These are phyloP conservation scores for Chionomys nivalis DNA, from an alignment of 2,113 vertebrate genomes.

Conservation along the genomic window DNA sequence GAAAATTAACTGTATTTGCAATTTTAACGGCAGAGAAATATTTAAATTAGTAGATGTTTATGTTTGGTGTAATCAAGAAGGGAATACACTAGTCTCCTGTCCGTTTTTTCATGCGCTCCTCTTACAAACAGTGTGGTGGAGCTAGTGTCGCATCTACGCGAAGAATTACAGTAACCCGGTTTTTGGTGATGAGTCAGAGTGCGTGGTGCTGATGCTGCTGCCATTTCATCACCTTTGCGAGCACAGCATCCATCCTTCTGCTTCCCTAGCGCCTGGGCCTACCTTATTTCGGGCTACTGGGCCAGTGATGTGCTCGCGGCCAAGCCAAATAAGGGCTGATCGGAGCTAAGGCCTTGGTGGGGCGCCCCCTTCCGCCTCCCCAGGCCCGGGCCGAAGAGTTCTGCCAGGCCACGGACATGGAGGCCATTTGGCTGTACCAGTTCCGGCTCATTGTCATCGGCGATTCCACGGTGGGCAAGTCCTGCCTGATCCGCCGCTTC, in stretches of 20 bases:
- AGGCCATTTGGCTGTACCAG: constrained; percentile 98
- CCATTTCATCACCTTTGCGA: constrained; percentile 90
- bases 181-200: constrained; percentile 95
- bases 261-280: constrained; percentile 67
- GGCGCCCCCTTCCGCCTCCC: constrained; percentile 28
- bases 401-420: constrained; percentile 85
- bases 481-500: constrained; percentile 95
- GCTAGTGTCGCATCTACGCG: constrained; percentile 57
- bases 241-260: constrained; percentile 61
- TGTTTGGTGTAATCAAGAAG: constrained; percentile 76
- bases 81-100: neutral
- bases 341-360: constrained; percentile 31
- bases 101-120: constrained; percentile 62
- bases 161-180: constrained; percentile 89
- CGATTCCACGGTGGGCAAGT: constrained; percentile 97
- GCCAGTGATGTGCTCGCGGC: constrained; percentile 56
- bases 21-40: neutral
- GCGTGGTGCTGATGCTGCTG: constrained; percentile 91
- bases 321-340: neutral
- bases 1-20: neutral
- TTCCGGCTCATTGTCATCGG: constrained; percentile 97
- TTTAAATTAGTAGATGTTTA: neutral
- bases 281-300: constrained; percentile 37
- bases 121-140: constrained; percentile 65
- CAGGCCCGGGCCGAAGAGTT: constrained; percentile 44